Conservation (phyloP, 2,797 vertebrate genomes). For the Chelonia mydas region DNA sequence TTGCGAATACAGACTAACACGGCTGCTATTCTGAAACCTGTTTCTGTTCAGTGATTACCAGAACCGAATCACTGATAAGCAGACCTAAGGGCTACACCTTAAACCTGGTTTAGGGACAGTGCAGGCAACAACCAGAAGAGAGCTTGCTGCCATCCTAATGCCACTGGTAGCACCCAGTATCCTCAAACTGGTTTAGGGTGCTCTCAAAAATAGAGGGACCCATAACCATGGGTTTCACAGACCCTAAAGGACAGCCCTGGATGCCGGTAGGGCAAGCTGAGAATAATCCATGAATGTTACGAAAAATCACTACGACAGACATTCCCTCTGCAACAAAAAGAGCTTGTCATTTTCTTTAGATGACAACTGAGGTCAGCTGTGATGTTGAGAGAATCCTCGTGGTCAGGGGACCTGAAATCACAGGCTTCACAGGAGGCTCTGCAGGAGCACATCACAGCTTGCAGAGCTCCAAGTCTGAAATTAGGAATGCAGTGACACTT, state of each 20-base stretch:
- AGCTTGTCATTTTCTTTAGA: not conserved
- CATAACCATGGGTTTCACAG: not conserved
- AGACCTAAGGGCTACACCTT: not conserved
- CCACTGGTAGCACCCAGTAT: not conserved
- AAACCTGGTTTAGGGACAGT: not conserved
- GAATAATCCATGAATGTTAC: not conserved
- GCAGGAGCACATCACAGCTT: not conserved
- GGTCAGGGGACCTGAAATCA: not conserved
- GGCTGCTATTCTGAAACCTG: too few relatives aligned
- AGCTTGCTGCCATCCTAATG: not conserved
- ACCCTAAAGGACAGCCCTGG: not conserved
- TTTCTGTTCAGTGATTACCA: not conserved
- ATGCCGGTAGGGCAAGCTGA: not conserved
- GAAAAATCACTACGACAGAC: not conserved
- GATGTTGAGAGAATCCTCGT: not conserved
- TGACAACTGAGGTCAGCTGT: not conserved
- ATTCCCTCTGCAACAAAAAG: not conserved
- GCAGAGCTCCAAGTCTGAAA: not conserved
- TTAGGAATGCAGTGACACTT: not conserved
- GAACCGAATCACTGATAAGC: not conserved
- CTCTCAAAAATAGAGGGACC: not conserved
- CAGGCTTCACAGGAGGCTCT: not conserved
- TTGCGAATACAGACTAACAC: too few relatives aligned
- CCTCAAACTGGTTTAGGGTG: not conserved
- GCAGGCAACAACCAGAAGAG: not conserved